These are phyloP conservation scores for Etheostoma nigrum DNA, from an alignment of 2,797 vertebrate genomes.

Conservation along the genomic window DNA sequence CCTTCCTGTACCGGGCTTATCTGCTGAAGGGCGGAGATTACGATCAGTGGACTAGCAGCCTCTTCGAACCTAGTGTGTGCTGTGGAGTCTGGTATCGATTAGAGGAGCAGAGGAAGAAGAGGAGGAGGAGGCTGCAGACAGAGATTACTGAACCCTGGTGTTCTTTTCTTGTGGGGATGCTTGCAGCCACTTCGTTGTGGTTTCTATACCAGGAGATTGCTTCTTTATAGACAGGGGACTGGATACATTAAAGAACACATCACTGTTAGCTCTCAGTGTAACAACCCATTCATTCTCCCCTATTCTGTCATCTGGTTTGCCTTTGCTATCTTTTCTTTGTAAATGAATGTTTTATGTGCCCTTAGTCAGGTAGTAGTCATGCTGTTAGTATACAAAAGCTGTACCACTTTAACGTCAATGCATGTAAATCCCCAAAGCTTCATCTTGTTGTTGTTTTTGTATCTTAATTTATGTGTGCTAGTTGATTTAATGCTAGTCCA, in stretches of 20 bases:
- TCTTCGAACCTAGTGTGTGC: constrained; percentile 54
- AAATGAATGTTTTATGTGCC: background rate
- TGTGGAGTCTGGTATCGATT: constrained; percentile 74
- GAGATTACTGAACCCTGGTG: constrained; percentile 64
- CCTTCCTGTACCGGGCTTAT: constrained; percentile 68
- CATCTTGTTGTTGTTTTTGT: constrained; percentile 16
- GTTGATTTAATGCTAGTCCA: constrained; percentile 32
- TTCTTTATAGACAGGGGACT: constrained; percentile 24
- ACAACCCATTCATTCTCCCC: constrained; percentile 14
- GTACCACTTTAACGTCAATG: constrained; percentile 3
- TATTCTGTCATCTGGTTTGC: background rate
- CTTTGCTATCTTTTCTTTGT: constrained; percentile 8
- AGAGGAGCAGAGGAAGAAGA: constrained; percentile 47
- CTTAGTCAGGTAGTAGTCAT: background rate
- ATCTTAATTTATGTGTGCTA: constrained; percentile 24
- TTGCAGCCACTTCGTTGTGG: constrained; percentile 27
- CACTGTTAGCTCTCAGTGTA: constrained; percentile 17
- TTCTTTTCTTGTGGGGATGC: constrained; percentile 44
- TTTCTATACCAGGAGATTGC: constrained; percentile 22
- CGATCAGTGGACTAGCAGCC: constrained; percentile 67
- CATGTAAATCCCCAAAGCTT: constrained; percentile 8
- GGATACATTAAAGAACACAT: constrained; percentile 19
- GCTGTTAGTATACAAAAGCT: constrained; percentile 14
- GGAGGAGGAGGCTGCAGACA: constrained; percentile 52
- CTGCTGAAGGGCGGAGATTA: constrained; percentile 70